Percentiles rank a stretch among this genome's conserved stretches.
These are phyloP conservation scores for Trypoxylon attenuatum DNA, from an alignment of 2,888 invertebrate species.

Conservation along the genomic window DNA sequence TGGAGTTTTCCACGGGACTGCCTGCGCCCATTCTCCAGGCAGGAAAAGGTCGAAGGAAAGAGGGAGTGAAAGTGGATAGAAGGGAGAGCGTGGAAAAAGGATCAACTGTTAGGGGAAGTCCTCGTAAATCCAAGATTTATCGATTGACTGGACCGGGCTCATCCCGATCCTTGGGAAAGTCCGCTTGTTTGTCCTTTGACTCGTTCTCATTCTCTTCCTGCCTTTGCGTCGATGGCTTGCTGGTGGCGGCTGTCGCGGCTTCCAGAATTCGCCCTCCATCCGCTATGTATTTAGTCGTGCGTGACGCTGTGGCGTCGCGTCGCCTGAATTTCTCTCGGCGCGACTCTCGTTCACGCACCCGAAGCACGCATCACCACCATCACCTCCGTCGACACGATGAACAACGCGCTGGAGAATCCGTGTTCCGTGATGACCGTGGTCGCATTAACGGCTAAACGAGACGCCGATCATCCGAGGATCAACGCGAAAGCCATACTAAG, in stretches of 20 bases:
- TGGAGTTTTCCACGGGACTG: conserved; percentile 9
- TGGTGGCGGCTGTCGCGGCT: neutral
- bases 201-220: conserved; percentile 6
- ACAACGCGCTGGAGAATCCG: conserved; percentile 4
- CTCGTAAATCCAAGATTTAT: conserved; percentile 23
- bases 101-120: conserved; percentile 11
- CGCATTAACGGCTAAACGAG: neutral
- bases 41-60: too few species aligned
- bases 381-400: conserved; percentile 1
- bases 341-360: conserved; percentile 7
- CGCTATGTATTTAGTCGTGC: conserved; percentile 14
- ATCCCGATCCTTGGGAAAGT: conserved; percentile 15
- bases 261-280: neutral
- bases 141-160: conserved; percentile 27
- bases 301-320: conserved; percentile 22
- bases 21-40: conserved; percentile 10
- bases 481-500: neutral
- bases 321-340: conserved; percentile 5
- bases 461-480: too few species aligned
- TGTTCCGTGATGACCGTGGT: neutral
- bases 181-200: conserved; percentile 4
- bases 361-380: conserved; percentile 13
- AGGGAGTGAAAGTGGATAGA: too few species aligned
- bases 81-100: conserved; percentile 11
- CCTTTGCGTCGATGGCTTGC: too few species aligned